phyloP scores from a whole-genome alignment of 1,140 invertebrate genomes.

The Araneus ventricosus region DNA sequence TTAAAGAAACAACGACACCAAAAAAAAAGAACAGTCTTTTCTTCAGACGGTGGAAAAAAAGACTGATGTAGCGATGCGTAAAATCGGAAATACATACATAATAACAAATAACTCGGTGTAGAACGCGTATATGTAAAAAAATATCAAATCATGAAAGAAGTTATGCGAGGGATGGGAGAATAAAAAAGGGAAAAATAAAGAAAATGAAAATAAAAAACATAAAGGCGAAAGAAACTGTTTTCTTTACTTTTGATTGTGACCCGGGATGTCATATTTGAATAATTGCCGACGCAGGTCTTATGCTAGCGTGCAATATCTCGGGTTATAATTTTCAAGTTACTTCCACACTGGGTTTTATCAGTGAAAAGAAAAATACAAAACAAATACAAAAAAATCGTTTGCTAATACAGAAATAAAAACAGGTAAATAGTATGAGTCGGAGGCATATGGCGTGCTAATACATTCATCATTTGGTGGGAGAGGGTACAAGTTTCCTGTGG shows the following conservation, averaged over 20 bases:
- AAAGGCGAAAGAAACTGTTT: slow-evolving; percentile 16
- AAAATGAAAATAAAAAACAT: slow-evolving; percentile 21
- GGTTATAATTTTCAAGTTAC: slow-evolving; percentile 73
- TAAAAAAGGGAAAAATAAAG: not conserved
- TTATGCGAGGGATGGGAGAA: not conserved
- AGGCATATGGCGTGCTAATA: slow-evolving; percentile 50
- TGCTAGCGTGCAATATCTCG: not conserved
- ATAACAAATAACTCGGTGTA: slow-evolving; percentile 71
- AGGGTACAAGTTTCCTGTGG: not conserved
- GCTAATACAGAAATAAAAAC: slow-evolving; percentile 71
- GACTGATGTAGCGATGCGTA: slow-evolving; percentile 54
- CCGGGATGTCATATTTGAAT: slow-evolving; percentile 67
- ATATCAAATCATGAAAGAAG: not conserved
- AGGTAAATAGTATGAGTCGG: slow-evolving; percentile 57
- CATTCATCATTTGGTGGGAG: slow-evolving; percentile 68
- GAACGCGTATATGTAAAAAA: slow-evolving; percentile 17
- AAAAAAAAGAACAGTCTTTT: not conserved
- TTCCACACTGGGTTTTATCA: slow-evolving; percentile 47
- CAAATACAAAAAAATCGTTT: not conserved
- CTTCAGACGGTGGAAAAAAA: not conserved
- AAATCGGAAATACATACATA: slow-evolving; percentile 74
- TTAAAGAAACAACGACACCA: not conserved
- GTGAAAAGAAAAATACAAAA: not conserved
- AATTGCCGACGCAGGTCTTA: slow-evolving; percentile 43
- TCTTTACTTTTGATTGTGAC: slow-evolving; percentile 45